Evolutionary conservation across 2,113 vertebrate genomes (phyloP), one percentile per base, ranked within the genome.

Genomic region (Carassius auratus): DNA sequence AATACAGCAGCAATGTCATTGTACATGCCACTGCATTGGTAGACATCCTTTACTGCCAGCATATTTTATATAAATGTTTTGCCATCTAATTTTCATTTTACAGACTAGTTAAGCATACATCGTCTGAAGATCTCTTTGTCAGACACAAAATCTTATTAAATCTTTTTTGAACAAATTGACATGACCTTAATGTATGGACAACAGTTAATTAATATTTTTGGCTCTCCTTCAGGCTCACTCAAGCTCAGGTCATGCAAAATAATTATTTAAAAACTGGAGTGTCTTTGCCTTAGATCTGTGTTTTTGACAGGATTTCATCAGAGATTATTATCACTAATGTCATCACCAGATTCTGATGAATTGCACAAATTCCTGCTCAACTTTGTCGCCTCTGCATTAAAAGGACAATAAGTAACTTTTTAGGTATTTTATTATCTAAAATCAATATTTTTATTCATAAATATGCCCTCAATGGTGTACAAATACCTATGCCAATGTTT

Each of bases 281-380:
- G 78, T 50, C 57, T 26, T 12, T 57, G 48, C 23, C 23, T 66
- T 68, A 84, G 81, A 81, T 81, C 86, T 68, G n/a, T 86, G 36
- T 76, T 52, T 68, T 85, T 82, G 85, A 26, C 78, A 86, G 77
- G 62, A 50, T 76, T 52, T 79, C 42, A 3, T 8, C 55, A 64
- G 17, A 10, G 30, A 10, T 23, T 75, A 52, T 21, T 8, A 21
- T 14, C 55, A 59, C 8, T 74, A 79, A 55, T 86, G 77, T 59
- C 71, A 85, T 81, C 74, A 76, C 45, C 83, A 85, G 83, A 82
- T 85, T 64, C 69, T 64, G 48, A 61, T 50, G 78, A 62, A 87
- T 82, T 85, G 85, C 52, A 64, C 55, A 82, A 73, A 85, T 79
- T 83, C 77, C 76, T 45, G 15, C 38, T n/a, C 59, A 50, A 71